phyloP scores from a whole-genome alignment of 2,797 vertebrate genomes.

The Typhlichthys subterraneus region DNA sequence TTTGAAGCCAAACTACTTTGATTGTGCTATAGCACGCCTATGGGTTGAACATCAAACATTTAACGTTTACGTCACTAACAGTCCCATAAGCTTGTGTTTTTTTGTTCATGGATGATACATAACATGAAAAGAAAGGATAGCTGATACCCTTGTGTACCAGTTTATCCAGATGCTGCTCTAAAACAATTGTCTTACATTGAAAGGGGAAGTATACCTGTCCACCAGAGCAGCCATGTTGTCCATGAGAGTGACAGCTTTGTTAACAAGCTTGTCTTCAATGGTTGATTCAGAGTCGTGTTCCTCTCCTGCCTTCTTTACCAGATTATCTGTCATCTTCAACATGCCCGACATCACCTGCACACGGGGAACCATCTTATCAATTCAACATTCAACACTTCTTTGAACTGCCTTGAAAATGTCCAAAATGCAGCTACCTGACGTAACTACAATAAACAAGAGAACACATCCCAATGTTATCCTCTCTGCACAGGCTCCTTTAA shows the following conservation, averaged over 20 bases:
- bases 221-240: conserved; percentile 64
- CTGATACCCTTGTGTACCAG: no score
- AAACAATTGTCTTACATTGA: not conserved
- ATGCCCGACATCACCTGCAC: conserved; percentile 60
- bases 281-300: conserved; percentile 56
- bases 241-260: conserved; percentile 59
- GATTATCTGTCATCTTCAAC: conserved; percentile 62
- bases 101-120: no score
- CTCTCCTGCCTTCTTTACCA: conserved; percentile 59
- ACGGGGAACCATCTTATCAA: no score
- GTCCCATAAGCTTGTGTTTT: no score
- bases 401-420: not conserved
- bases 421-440: not conserved
- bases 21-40: no score
- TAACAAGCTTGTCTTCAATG: conserved; percentile 59
- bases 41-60: no score
- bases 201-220: conserved; percentile 48
- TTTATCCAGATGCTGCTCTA: no score
- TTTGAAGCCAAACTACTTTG: no score
- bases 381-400: no score
- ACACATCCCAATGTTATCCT: not conserved
- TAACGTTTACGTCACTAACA: no score
- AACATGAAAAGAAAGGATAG: no score
- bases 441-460: not conserved
- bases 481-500: not conserved